phyloP scores from a whole-genome alignment of 2,888 invertebrate genomes.

The Diarsia brunnea region DNA sequence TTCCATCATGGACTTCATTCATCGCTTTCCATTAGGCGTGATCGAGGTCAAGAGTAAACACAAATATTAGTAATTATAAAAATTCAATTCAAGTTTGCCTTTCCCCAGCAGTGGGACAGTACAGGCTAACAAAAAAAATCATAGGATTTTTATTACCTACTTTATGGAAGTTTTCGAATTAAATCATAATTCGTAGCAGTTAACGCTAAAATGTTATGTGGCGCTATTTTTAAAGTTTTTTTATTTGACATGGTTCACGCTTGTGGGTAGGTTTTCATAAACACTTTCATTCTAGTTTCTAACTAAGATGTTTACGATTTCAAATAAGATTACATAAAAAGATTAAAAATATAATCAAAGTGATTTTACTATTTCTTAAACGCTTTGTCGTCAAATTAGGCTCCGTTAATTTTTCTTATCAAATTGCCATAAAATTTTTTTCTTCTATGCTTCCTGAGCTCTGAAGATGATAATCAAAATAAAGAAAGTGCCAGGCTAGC shows the following conservation, averaged over 20 bases:
- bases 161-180: neutral
- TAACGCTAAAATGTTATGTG: neutral
- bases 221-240: neutral
- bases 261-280: neutral
- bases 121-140: too few relatives aligned
- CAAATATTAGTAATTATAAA: too few relatives aligned
- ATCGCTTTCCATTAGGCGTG: too few relatives aligned
- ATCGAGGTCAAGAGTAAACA: too few relatives aligned
- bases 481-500: too few relatives aligned
- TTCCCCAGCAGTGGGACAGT: too few relatives aligned
- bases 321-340: slow-evolving; percentile 4
- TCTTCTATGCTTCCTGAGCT: slow-evolving; percentile 2
- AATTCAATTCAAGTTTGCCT: too few relatives aligned
- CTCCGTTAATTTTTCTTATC: neutral
- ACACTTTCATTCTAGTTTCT: neutral
- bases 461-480: slow-evolving; percentile 14
- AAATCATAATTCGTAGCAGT: neutral
- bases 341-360: slow-evolving; percentile 7
- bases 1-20: too few relatives aligned
- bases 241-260: neutral
- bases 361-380: slow-evolving; percentile 2
- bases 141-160: neutral
- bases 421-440: neutral
- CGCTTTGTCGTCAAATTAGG: neutral
- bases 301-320: neutral